phyloP scores from a whole-genome alignment of 2,888 invertebrate genomes.

The Linnaemya tessellans region DNA sequence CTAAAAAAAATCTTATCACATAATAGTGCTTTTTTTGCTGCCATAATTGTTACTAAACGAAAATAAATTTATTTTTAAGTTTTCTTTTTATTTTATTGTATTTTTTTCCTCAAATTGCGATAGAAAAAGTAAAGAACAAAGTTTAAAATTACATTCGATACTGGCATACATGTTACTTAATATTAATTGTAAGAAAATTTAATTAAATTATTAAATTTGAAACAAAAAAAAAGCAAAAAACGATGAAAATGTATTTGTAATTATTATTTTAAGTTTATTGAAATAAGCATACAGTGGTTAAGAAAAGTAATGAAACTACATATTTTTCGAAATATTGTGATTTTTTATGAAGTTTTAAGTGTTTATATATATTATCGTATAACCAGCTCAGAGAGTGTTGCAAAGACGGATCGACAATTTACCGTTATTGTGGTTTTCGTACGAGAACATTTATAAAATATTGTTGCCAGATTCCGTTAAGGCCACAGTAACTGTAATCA shows the following conservation, averaged over 20 bases:
- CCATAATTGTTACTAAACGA: slow-evolving; percentile 45
- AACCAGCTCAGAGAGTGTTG: no score
- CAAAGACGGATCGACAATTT: no score
- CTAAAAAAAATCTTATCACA: slow-evolving; percentile 56
- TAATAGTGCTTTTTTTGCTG: slow-evolving; percentile 36
- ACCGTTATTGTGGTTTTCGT: no score
- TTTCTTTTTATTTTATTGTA: slow-evolving; percentile 4
- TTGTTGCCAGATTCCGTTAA: no score
- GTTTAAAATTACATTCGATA: slow-evolving; percentile 24
- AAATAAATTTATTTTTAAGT: slow-evolving; percentile 29
- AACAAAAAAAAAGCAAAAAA: slow-evolving; percentile 54
- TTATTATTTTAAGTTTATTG: slow-evolving; percentile 44
- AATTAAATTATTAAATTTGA: slow-evolving; percentile 1
- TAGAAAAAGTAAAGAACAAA: slow-evolving; percentile 14
- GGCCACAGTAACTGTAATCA: no score
- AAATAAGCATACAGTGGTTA: slow-evolving; percentile 41
- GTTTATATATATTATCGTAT: no score
- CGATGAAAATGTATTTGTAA: slow-evolving; percentile 59
- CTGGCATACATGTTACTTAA: neutral
- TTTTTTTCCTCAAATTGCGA: neutral
- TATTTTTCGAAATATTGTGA: no score
- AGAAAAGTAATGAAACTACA: neutral
- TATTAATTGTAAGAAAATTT: neutral
- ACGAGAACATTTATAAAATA: no score
- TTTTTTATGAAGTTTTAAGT: no score